Percentiles rank a stretch among this genome's conserved stretches.
These are phyloP conservation scores for Chamaetylas fuelleborni DNA, from an alignment of 2,113 vertebrate species.

Conservation along the genomic window DNA sequence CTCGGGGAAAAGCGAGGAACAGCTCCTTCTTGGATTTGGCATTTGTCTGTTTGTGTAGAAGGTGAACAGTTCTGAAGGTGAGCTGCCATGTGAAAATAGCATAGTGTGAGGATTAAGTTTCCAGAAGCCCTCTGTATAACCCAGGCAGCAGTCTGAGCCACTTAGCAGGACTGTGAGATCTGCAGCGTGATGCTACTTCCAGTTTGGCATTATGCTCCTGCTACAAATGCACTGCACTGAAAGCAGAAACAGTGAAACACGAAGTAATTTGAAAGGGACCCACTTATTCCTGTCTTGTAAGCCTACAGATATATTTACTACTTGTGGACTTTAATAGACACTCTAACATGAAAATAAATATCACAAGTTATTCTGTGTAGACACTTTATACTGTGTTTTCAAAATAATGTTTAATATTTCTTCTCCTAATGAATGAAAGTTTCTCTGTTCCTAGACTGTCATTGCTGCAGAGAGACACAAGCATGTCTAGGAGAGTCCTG, in stretches of 20 bases:
- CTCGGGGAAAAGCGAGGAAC: slow-evolving; percentile 16
- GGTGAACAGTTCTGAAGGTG: not conserved
- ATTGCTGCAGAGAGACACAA: not conserved
- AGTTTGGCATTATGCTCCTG: not conserved
- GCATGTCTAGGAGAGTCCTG: not conserved
- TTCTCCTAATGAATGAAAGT: not conserved
- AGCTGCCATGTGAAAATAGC: not conserved
- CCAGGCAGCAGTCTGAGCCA: not conserved
- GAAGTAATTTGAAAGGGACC: not conserved
- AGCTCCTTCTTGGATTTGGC: not conserved
- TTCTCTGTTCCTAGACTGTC: not conserved
- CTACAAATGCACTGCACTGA: not conserved
- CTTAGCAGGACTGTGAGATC: not conserved
- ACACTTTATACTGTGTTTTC: not conserved
- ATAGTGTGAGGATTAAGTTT: not conserved
- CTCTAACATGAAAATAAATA: not conserved
- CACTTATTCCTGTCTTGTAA: not conserved
- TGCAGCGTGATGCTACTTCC: not conserved
- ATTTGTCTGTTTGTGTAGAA: slow-evolving; percentile 1
- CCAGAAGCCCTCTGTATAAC: not conserved
- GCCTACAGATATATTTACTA: not conserved
- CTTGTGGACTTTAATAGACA: not conserved
- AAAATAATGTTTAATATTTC: not conserved
- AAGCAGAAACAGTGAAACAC: not conserved
- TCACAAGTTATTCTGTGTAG: not conserved